A percentile compares a stretch with the other conserved stretches of the same genome.
phyloP scores from a whole-genome alignment of 2,888 invertebrate species.

The Diplazon laetatorius region DNA sequence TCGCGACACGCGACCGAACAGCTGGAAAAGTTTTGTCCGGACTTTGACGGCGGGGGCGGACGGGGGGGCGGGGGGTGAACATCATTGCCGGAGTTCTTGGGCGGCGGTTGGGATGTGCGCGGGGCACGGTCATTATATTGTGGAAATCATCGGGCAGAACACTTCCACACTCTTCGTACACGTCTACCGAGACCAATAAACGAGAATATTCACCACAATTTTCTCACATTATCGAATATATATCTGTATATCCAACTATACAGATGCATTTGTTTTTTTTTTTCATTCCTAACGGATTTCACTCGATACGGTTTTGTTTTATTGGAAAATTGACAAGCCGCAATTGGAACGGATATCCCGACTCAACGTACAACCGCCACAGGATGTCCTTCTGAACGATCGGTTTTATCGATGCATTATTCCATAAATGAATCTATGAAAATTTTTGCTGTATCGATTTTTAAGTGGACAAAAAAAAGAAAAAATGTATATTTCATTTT shows the following conservation, averaged over 20 bases:
- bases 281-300: slow-evolving; percentile 49
- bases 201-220: neutral
- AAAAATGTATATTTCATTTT: too few species aligned
- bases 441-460: too few species aligned
- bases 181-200: neutral
- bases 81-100: slow-evolving; percentile 21
- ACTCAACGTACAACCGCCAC: slow-evolving; percentile 30
- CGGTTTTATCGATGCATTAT: neutral
- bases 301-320: slow-evolving; percentile 54
- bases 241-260: slow-evolving; percentile 11
- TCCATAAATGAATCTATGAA: too few species aligned
- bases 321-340: slow-evolving; percentile 7
- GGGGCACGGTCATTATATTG: slow-evolving; percentile 60
- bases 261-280: neutral
- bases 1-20: slow-evolving; percentile 81
- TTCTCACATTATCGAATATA: neutral
- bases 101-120: slow-evolving; percentile 58
- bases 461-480: too few species aligned
- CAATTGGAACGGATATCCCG: slow-evolving; percentile 53
- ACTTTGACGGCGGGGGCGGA: neutral
- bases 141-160: slow-evolving; percentile 65
- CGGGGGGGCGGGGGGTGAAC: neutral
- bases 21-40: slow-evolving; percentile 79
- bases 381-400: slow-evolving; percentile 14
- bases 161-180: slow-evolving; percentile 57